Evolutionary conservation across 2,888 invertebrate genomes (phyloP).

Genomic region (Hypena proboscidalis): DNA sequence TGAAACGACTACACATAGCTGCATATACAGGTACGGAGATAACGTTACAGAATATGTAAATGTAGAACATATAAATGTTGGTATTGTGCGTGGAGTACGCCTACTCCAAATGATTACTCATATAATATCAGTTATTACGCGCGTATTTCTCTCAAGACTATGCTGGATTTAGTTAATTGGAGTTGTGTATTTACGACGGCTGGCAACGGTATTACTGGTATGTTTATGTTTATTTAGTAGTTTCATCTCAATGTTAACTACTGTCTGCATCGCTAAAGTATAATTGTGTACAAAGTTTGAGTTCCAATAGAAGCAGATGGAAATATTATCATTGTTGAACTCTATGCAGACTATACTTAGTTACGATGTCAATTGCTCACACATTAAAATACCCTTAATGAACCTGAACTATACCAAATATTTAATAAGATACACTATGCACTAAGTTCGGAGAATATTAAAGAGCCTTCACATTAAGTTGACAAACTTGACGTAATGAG

Average conservation of each 20-base stretch:
- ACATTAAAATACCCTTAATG: not conserved
- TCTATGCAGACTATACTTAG: too few species aligned
- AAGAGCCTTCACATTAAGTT: conserved; percentile 14
- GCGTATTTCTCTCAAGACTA: conserved; percentile 2
- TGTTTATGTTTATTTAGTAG: not conserved
- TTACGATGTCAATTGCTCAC: too few species aligned
- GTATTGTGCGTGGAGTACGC: conserved; percentile 16
- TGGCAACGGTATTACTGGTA: conserved; percentile 1
- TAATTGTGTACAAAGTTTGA: too few species aligned
- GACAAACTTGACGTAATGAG: conserved; percentile 12
- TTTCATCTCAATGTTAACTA: too few species aligned
- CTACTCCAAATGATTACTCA: conserved; percentile 31
- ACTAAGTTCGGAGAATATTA: conserved; percentile 7
- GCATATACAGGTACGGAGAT: conserved; percentile 25
- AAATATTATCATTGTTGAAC: too few species aligned
- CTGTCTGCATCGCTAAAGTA: too few species aligned
- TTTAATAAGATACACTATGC: conserved; percentile 6
- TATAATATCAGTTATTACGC: conserved; percentile 30
- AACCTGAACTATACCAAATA: conserved; percentile 14
- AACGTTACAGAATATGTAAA: conserved; percentile 30
- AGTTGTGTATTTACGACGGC: conserved; percentile 2
- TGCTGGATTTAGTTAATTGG: conserved; percentile 12
- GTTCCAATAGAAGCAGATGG: too few species aligned
- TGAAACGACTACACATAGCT: conserved; percentile 41
- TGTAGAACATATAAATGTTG: not conserved